Evolutionary conservation across 2,888 invertebrate species (phyloP), one percentile per base, ranked within the genome.

Genomic region (Malthinus flaveolus): DNA sequence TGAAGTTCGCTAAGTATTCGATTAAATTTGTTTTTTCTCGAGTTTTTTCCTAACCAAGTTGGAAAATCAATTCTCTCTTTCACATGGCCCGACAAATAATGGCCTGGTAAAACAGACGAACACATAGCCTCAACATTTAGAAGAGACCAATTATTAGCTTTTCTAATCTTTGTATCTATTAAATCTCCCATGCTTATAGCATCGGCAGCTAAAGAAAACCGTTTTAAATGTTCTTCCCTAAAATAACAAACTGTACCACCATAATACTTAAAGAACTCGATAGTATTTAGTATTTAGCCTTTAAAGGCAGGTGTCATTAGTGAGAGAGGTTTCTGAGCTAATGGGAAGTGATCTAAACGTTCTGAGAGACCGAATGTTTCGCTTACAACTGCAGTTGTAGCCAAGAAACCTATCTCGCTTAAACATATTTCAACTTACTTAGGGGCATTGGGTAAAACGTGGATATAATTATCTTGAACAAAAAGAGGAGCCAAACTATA

Each of bases 401-500:
- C n/a, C n/a, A n/a, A n/a, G n/a, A n/a, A n/a, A n/a, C n/a, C n/a
- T n/a, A n/a, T n/a, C n/a, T n/a, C n/a, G n/a, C n/a, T n/a, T n/a
- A n/a, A n/a, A n/a, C n/a, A n/a, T 15, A 15, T 10, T 42, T 42
- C 1, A 42, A 76, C 78, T 77, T 80, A 90, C 89, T 85, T 87
- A 23, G 88, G 85, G 57, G 86, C 87, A 58, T 85, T 84, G 0
- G 95, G 95, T n/a, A 81, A 78, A 1, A 93, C 93, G 64, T 84
- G 84, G 11, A 93, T 79, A 79, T 99, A 99, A 79, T 98, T 99
- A 78, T 99, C 98, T 71, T 98, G 97, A 0, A 99, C 95, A 80
- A 99, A 99, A 9, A 99, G 82, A 1, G 97, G 95, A n/a, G 90
- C 89, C 63, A 99, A 84, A 71, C 89, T 94, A 80, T 99, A 99